Evolutionary conservation across 1,140 invertebrate species (phyloP), one percentile per base, ranked within the genome.

Genomic region (Adelges cooleyi): DNA sequence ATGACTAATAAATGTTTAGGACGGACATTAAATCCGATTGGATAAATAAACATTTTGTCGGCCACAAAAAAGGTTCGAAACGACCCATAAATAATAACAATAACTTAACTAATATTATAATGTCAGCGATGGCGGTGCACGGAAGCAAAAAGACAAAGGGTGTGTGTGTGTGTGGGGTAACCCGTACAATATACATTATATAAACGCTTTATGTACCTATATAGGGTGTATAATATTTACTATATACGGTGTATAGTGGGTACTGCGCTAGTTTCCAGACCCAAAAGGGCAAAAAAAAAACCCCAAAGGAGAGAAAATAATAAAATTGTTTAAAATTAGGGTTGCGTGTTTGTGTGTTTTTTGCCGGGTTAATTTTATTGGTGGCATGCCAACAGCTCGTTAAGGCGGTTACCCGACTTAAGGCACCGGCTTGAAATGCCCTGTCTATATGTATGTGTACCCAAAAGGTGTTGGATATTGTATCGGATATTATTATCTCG

Each of bases 261-360:
- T 44, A 4, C 46, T n/a, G 44, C 17, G 10, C n/a, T 42, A 40
- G 54, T 46, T 46, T 27, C 42, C 5, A 33, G 5, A 11, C 29
- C 23, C 27, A 46, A 59, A 59, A 13, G 18, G 23, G n/a, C 17
- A 44, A 44, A 40, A 40, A 46, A 52, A 52, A 27, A 59, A 46
- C 17, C 5, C 29, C 11, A 18, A 62, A 42, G 20, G 54, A 59
- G 54, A 59, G 54, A 59, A 62, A 62, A 62, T 62, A 62, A 62
- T 62, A 62, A 62, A 62, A 62, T 62, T 62, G 56, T 62, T 62
- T 62, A 62, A 62, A 62, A 62, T 62, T 62, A 62, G 56, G 56
- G 56, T 62, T 48, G 56, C 56, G 56, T 62, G 56, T 59, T 59
- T 62, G 56, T 62, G 42, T 62, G 56, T 62, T 48, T 62, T 59